Conservation (phyloP, 2,113 vertebrate species). For the Phalacrocorax brasilianus region DNA sequence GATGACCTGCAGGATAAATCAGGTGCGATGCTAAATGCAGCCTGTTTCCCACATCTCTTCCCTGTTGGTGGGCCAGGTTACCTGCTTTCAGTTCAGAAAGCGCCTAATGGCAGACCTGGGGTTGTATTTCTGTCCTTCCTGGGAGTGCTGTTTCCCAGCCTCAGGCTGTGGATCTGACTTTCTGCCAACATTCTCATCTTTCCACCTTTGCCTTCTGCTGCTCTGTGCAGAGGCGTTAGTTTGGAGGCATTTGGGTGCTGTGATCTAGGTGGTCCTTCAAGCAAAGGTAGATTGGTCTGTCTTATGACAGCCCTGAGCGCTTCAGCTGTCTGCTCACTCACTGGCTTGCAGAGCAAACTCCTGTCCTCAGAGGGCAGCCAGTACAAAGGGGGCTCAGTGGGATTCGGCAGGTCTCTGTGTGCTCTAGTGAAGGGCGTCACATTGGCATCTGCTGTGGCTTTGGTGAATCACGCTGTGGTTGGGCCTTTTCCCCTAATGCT, state of each 20-base stretch:
- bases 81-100: background rate
- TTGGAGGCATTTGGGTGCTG: background rate
- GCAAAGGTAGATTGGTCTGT: background rate
- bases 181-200: background rate
- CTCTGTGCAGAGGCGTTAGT: background rate
- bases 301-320: accelerated
- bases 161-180: background rate
- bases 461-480: background rate
- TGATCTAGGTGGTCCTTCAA: background rate
- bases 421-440: background rate
- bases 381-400: background rate
- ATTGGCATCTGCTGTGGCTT: background rate
- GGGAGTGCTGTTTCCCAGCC: background rate
- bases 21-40: slow-evolving; percentile 72
- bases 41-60: background rate
- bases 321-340: background rate
- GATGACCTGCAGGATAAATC: slow-evolving; percentile 99
- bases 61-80: background rate
- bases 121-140: background rate
- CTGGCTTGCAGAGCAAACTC: background rate
- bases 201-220: background rate
- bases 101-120: background rate
- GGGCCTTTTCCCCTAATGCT: background rate
- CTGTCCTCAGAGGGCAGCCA: background rate
- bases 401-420: background rate